Base-by-base conservation (phyloP, 2,113 vertebrate species). In the Elaphurus davidianus region DNA sequence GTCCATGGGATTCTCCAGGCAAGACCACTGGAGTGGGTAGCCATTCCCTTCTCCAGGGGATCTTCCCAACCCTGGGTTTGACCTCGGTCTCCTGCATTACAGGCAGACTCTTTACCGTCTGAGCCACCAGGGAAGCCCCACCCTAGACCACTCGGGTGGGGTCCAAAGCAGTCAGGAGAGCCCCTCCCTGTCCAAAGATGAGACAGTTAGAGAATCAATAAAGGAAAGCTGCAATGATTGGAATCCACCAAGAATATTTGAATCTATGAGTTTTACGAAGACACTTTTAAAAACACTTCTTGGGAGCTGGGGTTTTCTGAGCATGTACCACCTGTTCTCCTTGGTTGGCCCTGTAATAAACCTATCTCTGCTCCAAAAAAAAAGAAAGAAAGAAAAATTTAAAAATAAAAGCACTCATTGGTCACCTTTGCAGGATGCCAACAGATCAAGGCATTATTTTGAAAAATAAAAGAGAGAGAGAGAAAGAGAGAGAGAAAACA, bases 201-300 rank as follows among this genome's bases (percentile, higher is more conserved):
- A 94, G 64, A n/a, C 9, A 1, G 7, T 33, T 3, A 21, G 81
- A 33, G 54, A 30, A 54, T 0, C 36, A 17, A 10, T 25, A 17
- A 13, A 9, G 14, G 23, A 19, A 6, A 15, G 33, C 2, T 1
- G 4, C 23, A 0, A 2, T 25, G 83, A 14, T 3, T 9, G 19
- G 40, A 27, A 5, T 2, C 12, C 10, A 15, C 5, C 17, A 1
- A 12, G 28, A 19, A 11, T 13, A 33, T 52, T 27, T n/a, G 23
- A 16, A 23, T 8, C 89, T 60, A 1, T 9, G 14, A 11, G 45
- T 54, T 81, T 81, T 7, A 76, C 1, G 27, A 55, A 19, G 36
- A 57, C 33, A 17, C 8, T 45, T 25, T 43, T 8, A 57, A 45
- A 82, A 82, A 54, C 33, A 54, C 57, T 45, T 19, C 2, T 1